phyloP scores from a whole-genome alignment of 2,888 invertebrate species.

The Emmelina monodactyla region DNA sequence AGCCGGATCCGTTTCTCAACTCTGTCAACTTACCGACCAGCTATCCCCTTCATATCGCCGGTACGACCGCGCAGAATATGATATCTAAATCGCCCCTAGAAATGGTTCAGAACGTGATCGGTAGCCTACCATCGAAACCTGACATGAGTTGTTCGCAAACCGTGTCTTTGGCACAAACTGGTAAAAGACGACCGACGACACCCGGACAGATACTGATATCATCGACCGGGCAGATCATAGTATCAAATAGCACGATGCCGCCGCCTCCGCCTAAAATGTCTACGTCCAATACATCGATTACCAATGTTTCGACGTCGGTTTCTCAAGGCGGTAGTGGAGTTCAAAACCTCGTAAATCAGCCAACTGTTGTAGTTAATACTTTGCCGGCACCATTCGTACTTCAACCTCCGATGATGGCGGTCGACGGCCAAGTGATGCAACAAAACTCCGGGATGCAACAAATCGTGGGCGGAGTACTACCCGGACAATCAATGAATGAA shows the following conservation, averaged over 20 bases:
- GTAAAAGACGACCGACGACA: conserved; percentile 30
- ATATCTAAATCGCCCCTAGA: conserved; percentile 72
- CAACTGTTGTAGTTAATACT: conserved; percentile 82
- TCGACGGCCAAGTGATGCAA: conserved; percentile 75
- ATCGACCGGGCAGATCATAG: conserved; percentile 76
- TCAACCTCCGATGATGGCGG: conserved; percentile 79
- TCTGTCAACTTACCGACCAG: conserved; percentile 54
- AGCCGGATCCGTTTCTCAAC: conserved; percentile 54
- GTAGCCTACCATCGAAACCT: conserved; percentile 65
- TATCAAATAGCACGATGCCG: conserved; percentile 72
- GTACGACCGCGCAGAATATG: conserved; percentile 58
- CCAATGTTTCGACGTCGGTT: conserved; percentile 71
- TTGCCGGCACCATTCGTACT: conserved; percentile 80
- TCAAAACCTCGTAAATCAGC: conserved; percentile 75
- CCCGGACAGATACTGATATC: conserved; percentile 79
- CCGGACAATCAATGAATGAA: conserved; percentile 57
- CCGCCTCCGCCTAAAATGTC: conserved; percentile 69
- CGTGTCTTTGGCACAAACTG: conserved; percentile 28
- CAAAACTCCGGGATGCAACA: conserved; percentile 77
- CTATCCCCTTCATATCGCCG: conserved; percentile 52
- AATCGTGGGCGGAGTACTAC: conserved; percentile 70
- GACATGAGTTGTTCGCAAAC: conserved; percentile 48
- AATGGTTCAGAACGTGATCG: conserved; percentile 81
- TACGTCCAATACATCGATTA: conserved; percentile 68
- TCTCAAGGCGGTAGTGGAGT: conserved; percentile 71